A percentile compares a stretch with the other conserved stretches of the same genome.
Conservation (phyloP, 2,113 vertebrate genomes). For the Uria aalge region DNA sequence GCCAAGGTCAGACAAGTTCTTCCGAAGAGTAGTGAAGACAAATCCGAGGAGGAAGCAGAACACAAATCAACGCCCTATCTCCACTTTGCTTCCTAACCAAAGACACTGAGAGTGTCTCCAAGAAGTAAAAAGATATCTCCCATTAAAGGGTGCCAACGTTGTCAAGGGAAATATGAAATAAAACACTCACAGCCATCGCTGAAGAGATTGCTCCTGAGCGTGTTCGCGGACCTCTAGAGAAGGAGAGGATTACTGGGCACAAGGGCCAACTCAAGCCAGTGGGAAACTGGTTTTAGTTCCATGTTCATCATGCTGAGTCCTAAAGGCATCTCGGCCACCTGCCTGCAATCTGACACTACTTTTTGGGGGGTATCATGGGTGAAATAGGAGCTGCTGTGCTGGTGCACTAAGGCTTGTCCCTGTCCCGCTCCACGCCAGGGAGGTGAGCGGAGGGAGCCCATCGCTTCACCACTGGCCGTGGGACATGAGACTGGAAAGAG, state of each 20-base stretch:
- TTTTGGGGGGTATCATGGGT: not conserved
- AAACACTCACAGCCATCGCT: not conserved
- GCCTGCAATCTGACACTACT: not conserved
- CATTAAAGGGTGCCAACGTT: not conserved
- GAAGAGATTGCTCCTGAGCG: not conserved
- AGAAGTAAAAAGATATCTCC: not conserved
- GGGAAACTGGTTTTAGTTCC: not conserved
- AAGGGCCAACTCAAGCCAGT: not conserved
- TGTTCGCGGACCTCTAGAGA: fast-evolving
- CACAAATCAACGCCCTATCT: not conserved
- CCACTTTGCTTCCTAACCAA: not conserved
- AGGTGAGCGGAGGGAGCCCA: fast-evolving
- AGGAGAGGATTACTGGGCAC: not conserved
- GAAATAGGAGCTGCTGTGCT: not conserved
- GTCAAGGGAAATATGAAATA: not conserved
- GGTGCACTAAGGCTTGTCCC: not conserved
- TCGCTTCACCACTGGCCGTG: too few species aligned
- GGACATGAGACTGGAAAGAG: not conserved
- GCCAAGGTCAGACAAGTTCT: slow-evolving; percentile 14
- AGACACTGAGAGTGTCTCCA: not conserved
- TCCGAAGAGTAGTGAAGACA: slow-evolving; percentile 6
- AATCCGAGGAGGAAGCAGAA: not conserved
- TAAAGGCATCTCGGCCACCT: not conserved
- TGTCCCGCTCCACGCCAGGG: not conserved
- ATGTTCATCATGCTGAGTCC: not conserved